Evolutionary conservation across 2,113 vertebrate genomes (phyloP).

Genomic region (Smithornis capensis): DNA sequence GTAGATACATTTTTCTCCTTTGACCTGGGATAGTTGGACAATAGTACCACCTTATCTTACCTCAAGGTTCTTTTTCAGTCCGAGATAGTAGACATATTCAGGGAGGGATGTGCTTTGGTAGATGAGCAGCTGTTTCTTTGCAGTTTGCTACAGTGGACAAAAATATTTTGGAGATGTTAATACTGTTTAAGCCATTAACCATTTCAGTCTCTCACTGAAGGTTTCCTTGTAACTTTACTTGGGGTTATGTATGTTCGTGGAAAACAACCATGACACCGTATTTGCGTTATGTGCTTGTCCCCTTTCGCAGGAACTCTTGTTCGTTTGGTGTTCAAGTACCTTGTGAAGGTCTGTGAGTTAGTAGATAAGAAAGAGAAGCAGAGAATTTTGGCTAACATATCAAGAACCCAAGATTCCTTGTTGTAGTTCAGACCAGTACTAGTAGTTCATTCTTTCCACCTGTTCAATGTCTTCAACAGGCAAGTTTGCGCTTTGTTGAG

Average conservation of each 20-base stretch:
- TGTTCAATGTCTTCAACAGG: background rate
- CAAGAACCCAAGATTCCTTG: background rate
- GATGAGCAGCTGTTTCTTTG: background rate
- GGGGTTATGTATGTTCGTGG: background rate
- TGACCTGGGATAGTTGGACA: background rate
- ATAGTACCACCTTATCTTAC: background rate
- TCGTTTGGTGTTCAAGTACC: background rate
- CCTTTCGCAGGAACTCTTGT: background rate
- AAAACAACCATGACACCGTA: rapidly evolving
- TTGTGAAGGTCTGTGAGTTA: background rate
- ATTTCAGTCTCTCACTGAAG: background rate
- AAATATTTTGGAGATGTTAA: background rate
- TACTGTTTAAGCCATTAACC: background rate
- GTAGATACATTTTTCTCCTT: background rate
- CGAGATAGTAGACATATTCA: background rate
- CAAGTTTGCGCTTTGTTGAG: background rate
- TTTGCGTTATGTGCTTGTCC: rapidly evolving
- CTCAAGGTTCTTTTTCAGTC: background rate
- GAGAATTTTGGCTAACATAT: background rate
- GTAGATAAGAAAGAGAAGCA: background rate
- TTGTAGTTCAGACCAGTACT: background rate
- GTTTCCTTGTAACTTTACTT: background rate
- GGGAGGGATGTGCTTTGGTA: background rate
- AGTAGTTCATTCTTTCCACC: background rate
- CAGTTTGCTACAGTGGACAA: background rate